Conservation (phyloP, 2,888 invertebrate species). For the Hyalella azteca region DNA sequence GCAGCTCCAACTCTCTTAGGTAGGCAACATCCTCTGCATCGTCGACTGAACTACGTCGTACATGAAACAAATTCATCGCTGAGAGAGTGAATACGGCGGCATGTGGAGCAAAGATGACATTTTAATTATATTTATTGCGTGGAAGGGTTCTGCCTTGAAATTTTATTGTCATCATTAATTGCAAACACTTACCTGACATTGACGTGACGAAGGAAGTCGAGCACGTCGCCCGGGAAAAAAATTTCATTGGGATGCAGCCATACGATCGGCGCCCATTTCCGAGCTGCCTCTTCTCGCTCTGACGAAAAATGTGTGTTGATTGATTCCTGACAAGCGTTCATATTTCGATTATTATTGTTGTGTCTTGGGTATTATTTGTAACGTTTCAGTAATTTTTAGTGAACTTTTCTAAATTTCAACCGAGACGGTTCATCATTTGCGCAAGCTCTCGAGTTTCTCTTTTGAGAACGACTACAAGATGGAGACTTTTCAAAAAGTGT, state of each 20-base stretch:
- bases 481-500: too few species aligned
- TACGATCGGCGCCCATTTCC: constrained; percentile 71
- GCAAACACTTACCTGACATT: neutral
- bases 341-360: too few species aligned
- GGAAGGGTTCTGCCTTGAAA: neutral
- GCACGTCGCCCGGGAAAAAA: constrained; percentile 71
- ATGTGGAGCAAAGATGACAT: neutral
- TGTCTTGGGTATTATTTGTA: too few species aligned
- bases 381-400: too few species aligned
- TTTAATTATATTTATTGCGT: neutral
- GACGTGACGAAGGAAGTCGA: constrained; percentile 59
- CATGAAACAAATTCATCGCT: neutral
- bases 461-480: too few species aligned
- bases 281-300: constrained; percentile 59
- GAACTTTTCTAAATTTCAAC: too few species aligned
- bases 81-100: neutral
- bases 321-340: too few species aligned
- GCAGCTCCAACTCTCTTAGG: constrained; percentile 6
- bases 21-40: neutral
- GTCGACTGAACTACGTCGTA: neutral
- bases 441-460: too few species aligned
- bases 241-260: constrained; percentile 73
- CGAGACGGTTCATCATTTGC: too few species aligned
- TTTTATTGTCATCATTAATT: neutral
- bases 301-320: neutral